Percentiles rank a stretch among this genome's conserved stretches.
These are phyloP conservation scores for Ciona savignyi DNA, from an alignment of 23 tunicate genomes.

Conservation along the genomic window DNA sequence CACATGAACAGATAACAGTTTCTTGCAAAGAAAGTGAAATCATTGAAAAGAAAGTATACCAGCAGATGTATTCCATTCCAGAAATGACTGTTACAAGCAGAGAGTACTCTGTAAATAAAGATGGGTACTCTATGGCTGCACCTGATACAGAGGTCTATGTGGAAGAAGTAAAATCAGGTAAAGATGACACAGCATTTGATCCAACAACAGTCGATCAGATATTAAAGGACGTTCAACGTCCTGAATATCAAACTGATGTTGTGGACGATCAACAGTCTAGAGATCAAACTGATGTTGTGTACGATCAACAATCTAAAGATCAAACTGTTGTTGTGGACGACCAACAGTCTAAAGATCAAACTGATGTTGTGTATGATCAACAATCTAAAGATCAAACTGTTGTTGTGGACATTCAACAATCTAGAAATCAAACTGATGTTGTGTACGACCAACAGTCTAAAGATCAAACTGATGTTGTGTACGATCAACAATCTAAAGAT, in stretches of 20 bases:
- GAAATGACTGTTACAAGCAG: too few species aligned
- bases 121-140: background rate
- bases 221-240: too few species aligned
- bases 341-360: background rate
- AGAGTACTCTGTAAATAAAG: background rate
- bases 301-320: background rate
- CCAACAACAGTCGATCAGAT: too few species aligned
- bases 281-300: too few species aligned
- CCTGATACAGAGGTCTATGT: background rate
- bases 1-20: background rate
- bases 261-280: too few species aligned
- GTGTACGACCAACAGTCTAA: too few species aligned
- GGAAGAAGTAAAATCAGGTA: background rate
- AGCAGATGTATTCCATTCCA: background rate
- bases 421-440: background rate
- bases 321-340: background rate
- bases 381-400: background rate
- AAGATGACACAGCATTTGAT: background rate
- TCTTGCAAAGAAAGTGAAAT: background rate
- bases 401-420: background rate
- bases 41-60: background rate
- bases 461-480: too few species aligned
- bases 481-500: background rate
- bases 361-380: background rate
- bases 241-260: too few species aligned